Conservation (phyloP, 2,797 vertebrate genomes). For the Malacoctenus gilli region DNA sequence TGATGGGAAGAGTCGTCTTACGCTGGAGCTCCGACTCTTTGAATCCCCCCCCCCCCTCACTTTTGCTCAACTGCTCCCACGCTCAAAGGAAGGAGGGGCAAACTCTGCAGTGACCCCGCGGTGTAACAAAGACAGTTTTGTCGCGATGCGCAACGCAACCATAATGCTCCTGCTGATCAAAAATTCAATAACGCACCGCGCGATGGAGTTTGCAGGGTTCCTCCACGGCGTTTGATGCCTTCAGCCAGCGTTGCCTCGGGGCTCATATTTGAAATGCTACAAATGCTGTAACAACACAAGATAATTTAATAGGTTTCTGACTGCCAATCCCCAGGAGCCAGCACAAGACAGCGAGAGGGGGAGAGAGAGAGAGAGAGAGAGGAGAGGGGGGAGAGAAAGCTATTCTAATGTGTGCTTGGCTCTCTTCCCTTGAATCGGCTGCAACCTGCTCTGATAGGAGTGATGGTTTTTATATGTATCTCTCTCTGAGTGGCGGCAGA, state of each 20-base stretch:
- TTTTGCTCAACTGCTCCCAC: too few species aligned
- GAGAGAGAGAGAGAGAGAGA: not conserved
- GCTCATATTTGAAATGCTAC: conserved; percentile 76
- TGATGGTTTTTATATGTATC: conserved; percentile 78
- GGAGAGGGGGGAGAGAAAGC: conserved; percentile 26
- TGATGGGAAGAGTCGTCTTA: too few species aligned
- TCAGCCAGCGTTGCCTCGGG: conserved; percentile 65
- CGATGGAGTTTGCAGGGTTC: conserved; percentile 36
- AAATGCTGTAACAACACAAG: conserved; percentile 72
- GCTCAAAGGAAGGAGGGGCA: not conserved
- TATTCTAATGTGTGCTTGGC: conserved; percentile 75
- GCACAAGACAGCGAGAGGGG: conserved; percentile 50
- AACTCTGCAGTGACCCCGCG: not conserved
- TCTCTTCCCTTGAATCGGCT: conserved; percentile 67
- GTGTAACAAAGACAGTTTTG: conserved; percentile 15
- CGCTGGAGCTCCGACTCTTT: too few species aligned
- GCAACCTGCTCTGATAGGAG: conserved; percentile 70
- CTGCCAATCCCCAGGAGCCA: conserved; percentile 78
- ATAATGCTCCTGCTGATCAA: conserved; percentile 32
- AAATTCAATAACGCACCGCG: conserved; percentile 28
- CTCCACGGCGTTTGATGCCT: conserved; percentile 53
- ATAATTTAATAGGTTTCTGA: conserved; percentile 83
- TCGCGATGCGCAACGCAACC: conserved; percentile 24
- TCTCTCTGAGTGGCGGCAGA: conserved; percentile 78
- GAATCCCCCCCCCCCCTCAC: too few species aligned